Conservation (phyloP, 2,113 vertebrate genomes). For the Malurus cyaneus region DNA sequence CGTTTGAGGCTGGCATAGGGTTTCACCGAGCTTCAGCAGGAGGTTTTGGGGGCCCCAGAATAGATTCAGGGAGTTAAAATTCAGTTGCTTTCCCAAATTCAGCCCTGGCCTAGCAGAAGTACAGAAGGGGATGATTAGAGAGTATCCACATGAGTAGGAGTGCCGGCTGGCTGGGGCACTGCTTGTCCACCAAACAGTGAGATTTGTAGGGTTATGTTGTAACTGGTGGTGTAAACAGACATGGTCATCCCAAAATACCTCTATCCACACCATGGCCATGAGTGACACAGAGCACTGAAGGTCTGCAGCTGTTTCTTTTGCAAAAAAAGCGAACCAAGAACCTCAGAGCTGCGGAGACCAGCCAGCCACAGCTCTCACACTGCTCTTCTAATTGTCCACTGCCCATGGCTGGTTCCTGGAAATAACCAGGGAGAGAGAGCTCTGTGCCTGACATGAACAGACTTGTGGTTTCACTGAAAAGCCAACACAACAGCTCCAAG, state of each 20-base stretch:
- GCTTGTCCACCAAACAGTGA: not conserved
- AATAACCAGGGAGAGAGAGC: conserved; percentile 18
- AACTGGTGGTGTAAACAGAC: not conserved
- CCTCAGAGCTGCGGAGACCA: not conserved
- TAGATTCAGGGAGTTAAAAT: conserved; percentile 6
- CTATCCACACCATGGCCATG: not conserved
- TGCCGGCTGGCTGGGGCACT: not conserved
- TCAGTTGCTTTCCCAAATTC: not conserved
- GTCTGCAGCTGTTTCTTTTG: not conserved
- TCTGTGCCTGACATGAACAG: not conserved
- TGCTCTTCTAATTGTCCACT: not conserved
- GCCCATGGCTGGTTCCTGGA: conserved; percentile 37
- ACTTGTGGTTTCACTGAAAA: conserved; percentile 4
- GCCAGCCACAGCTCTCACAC: not conserved
- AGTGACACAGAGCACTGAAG: not conserved
- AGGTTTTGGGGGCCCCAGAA: conserved; percentile 14
- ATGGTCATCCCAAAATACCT: not conserved
- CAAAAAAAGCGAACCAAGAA: not conserved
- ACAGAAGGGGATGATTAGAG: not conserved
- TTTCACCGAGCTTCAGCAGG: conserved; percentile 39
- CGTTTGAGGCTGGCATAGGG: conserved; percentile 31
- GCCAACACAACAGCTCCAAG: conserved; percentile 13
- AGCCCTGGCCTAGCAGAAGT: not conserved
- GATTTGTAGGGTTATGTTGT: not conserved
- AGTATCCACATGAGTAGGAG: not conserved